Evolutionary conservation across 2,113 vertebrate species (phyloP).

Genomic region (Apteryx mantelli): DNA sequence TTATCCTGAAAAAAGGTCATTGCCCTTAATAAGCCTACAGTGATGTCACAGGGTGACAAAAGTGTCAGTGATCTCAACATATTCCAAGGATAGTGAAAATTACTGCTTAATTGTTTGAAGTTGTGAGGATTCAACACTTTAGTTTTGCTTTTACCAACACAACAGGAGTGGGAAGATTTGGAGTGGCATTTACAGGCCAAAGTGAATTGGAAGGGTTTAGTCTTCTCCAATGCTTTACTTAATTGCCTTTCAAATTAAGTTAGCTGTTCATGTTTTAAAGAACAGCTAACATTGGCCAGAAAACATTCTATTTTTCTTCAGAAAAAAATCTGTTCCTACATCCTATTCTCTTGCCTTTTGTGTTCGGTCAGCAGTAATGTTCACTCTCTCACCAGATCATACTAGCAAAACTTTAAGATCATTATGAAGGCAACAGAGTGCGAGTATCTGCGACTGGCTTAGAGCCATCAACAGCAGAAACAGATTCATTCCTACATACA

Average conservation of each 20-base stretch:
- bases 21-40: background rate
- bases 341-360: background rate
- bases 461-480: background rate
- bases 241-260: slow-evolving; percentile 28
- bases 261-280: background rate
- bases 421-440: background rate
- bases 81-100: background rate
- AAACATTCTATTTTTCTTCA: background rate
- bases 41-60: background rate
- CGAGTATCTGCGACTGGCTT: no score
- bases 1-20: background rate
- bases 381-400: background rate
- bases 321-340: background rate
- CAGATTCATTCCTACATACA: background rate
- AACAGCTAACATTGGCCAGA: background rate
- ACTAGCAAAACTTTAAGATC: background rate
- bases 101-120: background rate
- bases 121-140: background rate
- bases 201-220: background rate
- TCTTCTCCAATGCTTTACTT: slow-evolving; percentile 2
- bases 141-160: background rate
- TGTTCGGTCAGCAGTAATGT: background rate
- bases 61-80: background rate
- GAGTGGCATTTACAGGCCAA: background rate
- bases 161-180: background rate